A percentile compares a stretch with the other conserved stretches of the same genome.
These are phyloP conservation scores for Otus scops DNA, from an alignment of 2,797 vertebrate genomes.

Conservation along the genomic window DNA sequence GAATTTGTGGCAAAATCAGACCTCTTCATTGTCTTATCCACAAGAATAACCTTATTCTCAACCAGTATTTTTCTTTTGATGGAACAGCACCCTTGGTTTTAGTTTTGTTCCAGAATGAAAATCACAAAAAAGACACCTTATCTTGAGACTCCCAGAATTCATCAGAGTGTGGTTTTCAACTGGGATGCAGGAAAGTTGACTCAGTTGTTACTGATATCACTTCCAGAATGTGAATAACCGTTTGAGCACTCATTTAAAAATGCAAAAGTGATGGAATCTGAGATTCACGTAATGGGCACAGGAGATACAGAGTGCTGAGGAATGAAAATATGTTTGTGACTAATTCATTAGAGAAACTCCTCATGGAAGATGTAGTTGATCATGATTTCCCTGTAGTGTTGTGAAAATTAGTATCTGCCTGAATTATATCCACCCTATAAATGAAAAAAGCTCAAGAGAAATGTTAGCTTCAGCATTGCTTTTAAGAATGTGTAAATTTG, in stretches of 20 bases:
- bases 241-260: background rate
- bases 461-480: background rate
- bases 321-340: conserved; percentile 1
- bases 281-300: background rate
- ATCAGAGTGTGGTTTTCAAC: background rate
- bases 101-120: background rate
- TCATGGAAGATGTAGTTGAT: background rate
- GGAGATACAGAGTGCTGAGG: background rate
- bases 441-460: background rate
- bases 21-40: background rate
- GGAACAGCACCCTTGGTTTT: background rate
- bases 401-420: conserved; percentile 15
- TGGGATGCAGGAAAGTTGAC: background rate
- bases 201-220: background rate
- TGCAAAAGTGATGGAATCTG: background rate
- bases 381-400: conserved; percentile 4
- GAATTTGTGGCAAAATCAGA: background rate
- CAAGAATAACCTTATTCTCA: background rate
- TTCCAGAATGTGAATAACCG: background rate
- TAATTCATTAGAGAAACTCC: conserved; percentile 12
- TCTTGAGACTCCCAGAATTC: background rate
- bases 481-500: background rate
- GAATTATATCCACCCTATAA: background rate
- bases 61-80: background rate
- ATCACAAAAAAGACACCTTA: background rate